A percentile compares a stretch with the other conserved stretches of the same genome.
Conservation (phyloP, 1,140 invertebrate genomes). For the Battus philenor region DNA sequence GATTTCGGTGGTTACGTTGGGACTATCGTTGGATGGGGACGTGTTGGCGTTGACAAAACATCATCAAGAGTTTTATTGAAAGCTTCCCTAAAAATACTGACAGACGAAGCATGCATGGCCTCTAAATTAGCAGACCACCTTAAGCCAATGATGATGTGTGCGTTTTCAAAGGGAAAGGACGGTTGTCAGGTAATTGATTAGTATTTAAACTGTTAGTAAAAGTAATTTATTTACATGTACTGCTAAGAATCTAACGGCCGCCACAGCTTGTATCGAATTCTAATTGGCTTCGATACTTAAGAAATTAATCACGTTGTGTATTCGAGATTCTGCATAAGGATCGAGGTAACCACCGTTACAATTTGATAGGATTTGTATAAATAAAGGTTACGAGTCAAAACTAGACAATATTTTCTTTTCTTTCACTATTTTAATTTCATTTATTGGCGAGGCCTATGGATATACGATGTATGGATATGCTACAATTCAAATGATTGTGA, state of each 20-base stretch:
- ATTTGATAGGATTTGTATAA: no score
- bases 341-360: no score
- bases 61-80: constrained; percentile 75
- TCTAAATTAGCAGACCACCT: constrained; percentile 64
- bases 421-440: no score
- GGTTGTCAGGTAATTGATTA: constrained; percentile 74
- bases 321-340: no score
- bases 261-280: neutral
- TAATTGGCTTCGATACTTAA: constrained; percentile 11
- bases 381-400: no score
- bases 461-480: no score
- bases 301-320: constrained; percentile 11
- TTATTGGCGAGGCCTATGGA: no score
- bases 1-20: constrained; percentile 71
- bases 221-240: neutral
- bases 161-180: constrained; percentile 70
- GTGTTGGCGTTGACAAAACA: constrained; percentile 59
- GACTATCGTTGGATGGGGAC: constrained; percentile 81
- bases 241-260: neutral
- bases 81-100: constrained; percentile 70
- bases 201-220: constrained; percentile 10
- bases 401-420: no score
- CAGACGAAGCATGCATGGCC: constrained; percentile 50
- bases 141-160: constrained; percentile 73
- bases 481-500: no score